phyloP scores from a whole-genome alignment of 2,797 vertebrate species.

The Varecia variegata region DNA sequence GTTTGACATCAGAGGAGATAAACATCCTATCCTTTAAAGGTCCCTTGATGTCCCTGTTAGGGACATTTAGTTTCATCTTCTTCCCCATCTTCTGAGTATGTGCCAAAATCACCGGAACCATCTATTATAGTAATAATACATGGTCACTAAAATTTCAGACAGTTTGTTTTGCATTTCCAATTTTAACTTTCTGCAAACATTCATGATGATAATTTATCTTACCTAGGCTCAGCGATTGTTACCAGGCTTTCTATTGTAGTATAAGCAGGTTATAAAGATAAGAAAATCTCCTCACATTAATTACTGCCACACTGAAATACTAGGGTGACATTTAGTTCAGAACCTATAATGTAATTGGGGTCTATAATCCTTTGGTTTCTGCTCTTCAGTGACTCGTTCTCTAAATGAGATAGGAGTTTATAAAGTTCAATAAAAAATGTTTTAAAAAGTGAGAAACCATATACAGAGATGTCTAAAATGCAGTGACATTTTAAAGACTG shows the following conservation, averaged over 20 bases:
- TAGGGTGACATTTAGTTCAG: background rate
- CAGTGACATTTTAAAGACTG: slow-evolving; percentile 25
- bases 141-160: slow-evolving; percentile 4
- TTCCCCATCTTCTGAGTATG: background rate
- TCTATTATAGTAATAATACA: slow-evolving; percentile 32
- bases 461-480: slow-evolving; percentile 33
- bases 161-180: slow-evolving; percentile 27
- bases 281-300: background rate
- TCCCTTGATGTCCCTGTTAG: background rate
- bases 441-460: background rate
- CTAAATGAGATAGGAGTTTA: slow-evolving; percentile 29
- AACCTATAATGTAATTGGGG: background rate
- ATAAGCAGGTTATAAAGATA: slow-evolving; percentile 29
- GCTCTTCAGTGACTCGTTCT: slow-evolving; percentile 45
- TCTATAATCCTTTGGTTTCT: background rate
- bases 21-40: background rate
- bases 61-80: background rate
- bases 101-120: background rate
- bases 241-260: slow-evolving; percentile 51
- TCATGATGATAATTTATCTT: slow-evolving; percentile 41
- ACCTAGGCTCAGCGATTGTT: slow-evolving; percentile 12
- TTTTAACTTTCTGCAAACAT: slow-evolving; percentile 59
- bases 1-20: background rate
- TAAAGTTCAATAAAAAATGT: background rate
- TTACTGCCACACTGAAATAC: slow-evolving; percentile 43